Evolutionary conservation across 2,888 invertebrate genomes (phyloP), one percentile per base, ranked within the genome.

Genomic region (Terebella lapidaria): DNA sequence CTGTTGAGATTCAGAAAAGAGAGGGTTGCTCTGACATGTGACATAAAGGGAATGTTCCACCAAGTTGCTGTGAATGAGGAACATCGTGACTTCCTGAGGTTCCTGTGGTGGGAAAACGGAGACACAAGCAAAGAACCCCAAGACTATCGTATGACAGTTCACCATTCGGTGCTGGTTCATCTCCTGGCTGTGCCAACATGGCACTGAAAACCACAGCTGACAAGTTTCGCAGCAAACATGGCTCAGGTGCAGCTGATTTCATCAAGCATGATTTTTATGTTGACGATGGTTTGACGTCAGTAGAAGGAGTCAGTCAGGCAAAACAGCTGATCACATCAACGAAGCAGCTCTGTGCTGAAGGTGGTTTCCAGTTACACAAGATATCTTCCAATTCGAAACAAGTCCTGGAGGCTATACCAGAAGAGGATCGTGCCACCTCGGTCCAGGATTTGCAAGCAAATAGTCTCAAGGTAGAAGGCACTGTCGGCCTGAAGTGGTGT

Each of bases 211-310:
- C 5, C 10, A 26, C 27, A 5, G 53, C 27, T 10, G 49, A 49
- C 22, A 20, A 25, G 27, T 25, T 53, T 35, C n/a, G n/a, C n/a
- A n/a, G 10, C n/a, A 35, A 35, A 35, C 10, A 10, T 15, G 42
- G 42, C 10, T 15, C 10, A 10, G n/a, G n/a, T 15, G 42, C 42
- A 15, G 42, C 42, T 15, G 42, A 35, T 10, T 53, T 53, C 53
- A 26, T 53, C 20, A 53, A 20, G 20, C 24, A 26, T 26, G 27
- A 53, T 26, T 53, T 53, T 20, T 53, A 53, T 53, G 53, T 53
- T 4, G 53, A 53, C 27, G 53, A 53, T 26, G 53, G 53, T 22
- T 27, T 53, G 10, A 53, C 10, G 20, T 53, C 53, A 25, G 53
- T 53, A 25, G 10, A 5, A 20, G 15, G 25, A 5, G 10, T 10